These are phyloP conservation scores for Drosophila longiperda DNA, from an alignment of 2,888 invertebrate species.

Conservation along the genomic window DNA sequence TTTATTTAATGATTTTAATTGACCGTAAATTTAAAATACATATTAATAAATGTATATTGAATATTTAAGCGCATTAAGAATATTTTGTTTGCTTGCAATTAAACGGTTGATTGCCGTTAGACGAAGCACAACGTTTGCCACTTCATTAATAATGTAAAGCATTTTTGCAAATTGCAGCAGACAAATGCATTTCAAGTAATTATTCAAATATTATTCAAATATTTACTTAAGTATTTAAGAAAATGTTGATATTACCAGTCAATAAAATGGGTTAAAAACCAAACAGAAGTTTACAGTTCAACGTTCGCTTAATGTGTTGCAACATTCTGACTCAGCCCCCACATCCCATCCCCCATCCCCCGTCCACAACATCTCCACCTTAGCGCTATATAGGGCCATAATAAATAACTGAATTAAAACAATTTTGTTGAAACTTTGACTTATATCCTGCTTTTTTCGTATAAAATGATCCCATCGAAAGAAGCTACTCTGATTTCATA, in stretches of 20 bases:
- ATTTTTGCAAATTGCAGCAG: background rate
- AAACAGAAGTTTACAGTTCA: slow-evolving; percentile 3
- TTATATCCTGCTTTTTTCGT: slow-evolving; percentile 11
- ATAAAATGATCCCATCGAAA: background rate
- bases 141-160: background rate
- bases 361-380: background rate
- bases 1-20: slow-evolving; percentile 7
- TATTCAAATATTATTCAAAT: background rate
- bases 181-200: background rate
- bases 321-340: background rate
- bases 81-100: background rate
- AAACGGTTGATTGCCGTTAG: background rate
- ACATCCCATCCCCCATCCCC: too few relatives aligned
- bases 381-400: slow-evolving; percentile 8
- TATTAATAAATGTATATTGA: background rate
- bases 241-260: background rate
- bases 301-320: slow-evolving; percentile 22
- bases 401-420: slow-evolving; percentile 34
- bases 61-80: slow-evolving; percentile 1
- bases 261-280: background rate
- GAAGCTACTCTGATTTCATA: background rate
- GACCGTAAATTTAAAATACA: background rate
- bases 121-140: background rate
- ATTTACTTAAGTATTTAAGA: background rate
- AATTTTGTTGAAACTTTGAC: slow-evolving; percentile 29